Conservation (phyloP, 2,888 invertebrate species). For the Teinopalpus imperialis region DNA sequence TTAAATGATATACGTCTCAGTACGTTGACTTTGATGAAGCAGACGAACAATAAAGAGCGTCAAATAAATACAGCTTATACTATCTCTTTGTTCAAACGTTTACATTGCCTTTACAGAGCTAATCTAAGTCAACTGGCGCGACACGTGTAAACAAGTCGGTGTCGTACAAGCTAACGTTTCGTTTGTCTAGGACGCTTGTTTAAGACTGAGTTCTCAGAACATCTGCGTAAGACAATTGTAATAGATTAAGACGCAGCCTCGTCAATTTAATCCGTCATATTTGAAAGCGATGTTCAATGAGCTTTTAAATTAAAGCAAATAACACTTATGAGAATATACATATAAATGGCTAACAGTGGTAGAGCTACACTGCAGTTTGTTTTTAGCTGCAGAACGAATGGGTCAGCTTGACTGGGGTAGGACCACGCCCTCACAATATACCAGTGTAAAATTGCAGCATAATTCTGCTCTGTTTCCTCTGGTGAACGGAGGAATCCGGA, state of each 20-base stretch:
- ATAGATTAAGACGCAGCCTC: conserved; percentile 8
- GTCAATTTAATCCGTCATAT: conserved; percentile 5
- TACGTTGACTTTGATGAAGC: conserved; percentile 15
- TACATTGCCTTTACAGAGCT: conserved; percentile 13
- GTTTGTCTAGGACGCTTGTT: conserved; percentile 20
- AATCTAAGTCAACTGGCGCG: conserved; percentile 22
- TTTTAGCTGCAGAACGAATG: no score
- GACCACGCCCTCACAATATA: no score
- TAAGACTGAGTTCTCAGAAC: conserved; percentile 21
- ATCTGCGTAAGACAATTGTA: conserved; percentile 23
- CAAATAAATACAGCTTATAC: conserved; percentile 15
- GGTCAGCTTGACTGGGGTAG: no score
- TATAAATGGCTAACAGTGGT: no score
- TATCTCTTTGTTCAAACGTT: conserved; percentile 23
- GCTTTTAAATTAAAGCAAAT: neutral
- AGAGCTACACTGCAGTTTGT: no score
- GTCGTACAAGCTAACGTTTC: conserved; percentile 6
- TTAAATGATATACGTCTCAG: neutral
- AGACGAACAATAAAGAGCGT: conserved; percentile 15
- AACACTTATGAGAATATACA: no score
- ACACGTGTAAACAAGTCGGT: conserved; percentile 18
- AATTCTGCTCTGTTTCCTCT: no score
- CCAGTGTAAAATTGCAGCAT: no score
- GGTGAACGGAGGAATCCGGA: no score
- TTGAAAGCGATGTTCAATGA: neutral